Percentiles rank a stretch among this genome's conserved stretches.
Conservation (phyloP, 2,888 invertebrate genomes). For the Epistrophe eligans region DNA sequence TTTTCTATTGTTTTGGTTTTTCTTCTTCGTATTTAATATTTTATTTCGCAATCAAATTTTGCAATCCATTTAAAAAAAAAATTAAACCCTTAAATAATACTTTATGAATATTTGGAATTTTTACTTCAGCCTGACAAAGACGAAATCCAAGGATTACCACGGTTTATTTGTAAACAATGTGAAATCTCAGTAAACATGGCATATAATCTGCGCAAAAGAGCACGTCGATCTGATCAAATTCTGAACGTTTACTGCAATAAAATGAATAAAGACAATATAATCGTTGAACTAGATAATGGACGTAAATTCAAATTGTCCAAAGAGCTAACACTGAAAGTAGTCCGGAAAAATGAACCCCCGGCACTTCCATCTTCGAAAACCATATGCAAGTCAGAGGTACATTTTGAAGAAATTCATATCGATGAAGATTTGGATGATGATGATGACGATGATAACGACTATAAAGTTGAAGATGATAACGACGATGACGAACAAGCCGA, state of each 20-base stretch:
- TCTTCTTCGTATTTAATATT: no score
- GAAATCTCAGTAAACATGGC: conserved; percentile 81
- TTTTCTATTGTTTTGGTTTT: no score
- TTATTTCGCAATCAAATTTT: neutral
- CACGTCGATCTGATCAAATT: conserved; percentile 79
- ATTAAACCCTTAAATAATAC: no score
- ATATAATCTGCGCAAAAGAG: conserved; percentile 81
- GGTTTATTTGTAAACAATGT: conserved; percentile 81
- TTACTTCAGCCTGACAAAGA: conserved; percentile 36
- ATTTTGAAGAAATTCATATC: conserved; percentile 10
- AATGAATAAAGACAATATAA: conserved; percentile 56
- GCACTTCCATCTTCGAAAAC: neutral
- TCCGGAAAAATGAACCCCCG: conserved; percentile 35
- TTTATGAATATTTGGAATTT: no score
- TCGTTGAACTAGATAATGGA: conserved; percentile 58
- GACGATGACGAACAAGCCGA: neutral
- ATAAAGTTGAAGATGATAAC: neutral
- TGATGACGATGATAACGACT: neutral
- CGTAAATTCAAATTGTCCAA: conserved; percentile 66
- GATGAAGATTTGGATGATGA: conserved; percentile 67
- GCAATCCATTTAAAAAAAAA: neutral
- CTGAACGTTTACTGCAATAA: conserved; percentile 78
- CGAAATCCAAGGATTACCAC: conserved; percentile 78
- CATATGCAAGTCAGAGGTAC: neutral
- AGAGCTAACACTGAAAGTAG: conserved; percentile 58